Evolutionary conservation across 2,113 vertebrate species (phyloP).

Genomic region (Australoheros scitulus): DNA sequence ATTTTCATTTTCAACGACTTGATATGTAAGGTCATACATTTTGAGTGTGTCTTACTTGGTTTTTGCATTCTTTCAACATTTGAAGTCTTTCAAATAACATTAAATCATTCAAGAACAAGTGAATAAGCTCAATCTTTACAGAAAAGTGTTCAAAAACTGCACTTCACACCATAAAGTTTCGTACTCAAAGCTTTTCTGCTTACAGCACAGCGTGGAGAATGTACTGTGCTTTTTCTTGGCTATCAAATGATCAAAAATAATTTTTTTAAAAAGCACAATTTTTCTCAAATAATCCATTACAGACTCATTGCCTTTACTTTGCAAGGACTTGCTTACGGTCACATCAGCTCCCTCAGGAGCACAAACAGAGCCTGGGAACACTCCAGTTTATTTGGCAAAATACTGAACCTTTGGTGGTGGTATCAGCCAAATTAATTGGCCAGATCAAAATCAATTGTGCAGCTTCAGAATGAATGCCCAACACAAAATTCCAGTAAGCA

Average conservation of each 20-base stretch:
- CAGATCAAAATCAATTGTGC: not conserved
- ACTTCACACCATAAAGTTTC: not conserved
- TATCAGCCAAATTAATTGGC: not conserved
- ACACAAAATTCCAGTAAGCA: not conserved
- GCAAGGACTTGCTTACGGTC: not conserved
- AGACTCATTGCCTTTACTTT: not conserved
- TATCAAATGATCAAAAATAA: not conserved
- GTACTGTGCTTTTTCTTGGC: not conserved
- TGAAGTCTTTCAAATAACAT: conserved; percentile 1
- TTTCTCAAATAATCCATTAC: not conserved
- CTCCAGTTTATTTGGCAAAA: not conserved
- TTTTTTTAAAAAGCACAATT: not conserved
- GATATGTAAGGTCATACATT: not conserved
- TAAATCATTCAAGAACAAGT: not conserved
- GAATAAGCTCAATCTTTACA: not conserved
- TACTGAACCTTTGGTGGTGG: not conserved
- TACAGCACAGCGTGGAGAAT: not conserved
- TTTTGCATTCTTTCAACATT: not conserved
- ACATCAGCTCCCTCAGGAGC: not conserved
- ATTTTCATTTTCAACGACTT: not conserved
- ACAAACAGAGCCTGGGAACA: too few species aligned
- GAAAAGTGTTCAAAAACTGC: not conserved
- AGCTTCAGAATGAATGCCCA: not conserved
- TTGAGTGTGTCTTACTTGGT: not conserved
- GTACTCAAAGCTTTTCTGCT: not conserved